Conservation (phyloP, 2,113 vertebrate species). For the Enhydra lutris region DNA sequence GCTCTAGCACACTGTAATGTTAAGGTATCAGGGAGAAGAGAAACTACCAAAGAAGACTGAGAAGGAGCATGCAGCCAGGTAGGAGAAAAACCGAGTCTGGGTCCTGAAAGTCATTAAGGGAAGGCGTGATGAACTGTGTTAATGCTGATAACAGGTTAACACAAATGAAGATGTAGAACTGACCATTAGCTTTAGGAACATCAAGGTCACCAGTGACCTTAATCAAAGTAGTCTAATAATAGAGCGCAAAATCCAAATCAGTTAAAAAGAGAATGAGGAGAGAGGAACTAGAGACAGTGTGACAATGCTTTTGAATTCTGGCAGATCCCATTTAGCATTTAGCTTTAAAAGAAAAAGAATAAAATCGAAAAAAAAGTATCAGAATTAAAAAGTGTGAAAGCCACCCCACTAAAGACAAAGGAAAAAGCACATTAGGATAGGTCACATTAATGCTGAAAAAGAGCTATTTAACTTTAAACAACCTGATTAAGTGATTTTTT, state of each 20-base stretch:
- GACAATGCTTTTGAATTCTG: neutral
- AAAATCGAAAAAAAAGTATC: neutral
- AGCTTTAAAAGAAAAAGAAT: neutral
- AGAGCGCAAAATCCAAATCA: neutral
- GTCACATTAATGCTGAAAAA: neutral
- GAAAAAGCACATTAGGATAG: neutral
- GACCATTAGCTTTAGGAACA: neutral
- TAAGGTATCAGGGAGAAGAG: neutral
- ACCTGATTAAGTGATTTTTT: constrained; percentile 34
- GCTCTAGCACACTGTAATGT: no score
- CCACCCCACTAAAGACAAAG: neutral
- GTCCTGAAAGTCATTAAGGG: neutral
- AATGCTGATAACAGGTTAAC: neutral
- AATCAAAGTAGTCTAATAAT: neutral
- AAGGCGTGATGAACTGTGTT: neutral
- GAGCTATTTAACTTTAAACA: constrained; percentile 29
- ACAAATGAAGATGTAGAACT: neutral
- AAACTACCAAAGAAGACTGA: neutral
- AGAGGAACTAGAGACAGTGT: neutral
- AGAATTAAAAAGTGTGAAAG: constrained; percentile 2
- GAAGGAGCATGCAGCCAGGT: neutral
- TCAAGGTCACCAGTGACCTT: neutral
- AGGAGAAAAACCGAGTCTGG: neutral
- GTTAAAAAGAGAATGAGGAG: neutral
- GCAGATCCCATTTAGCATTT: neutral